phyloP scores from a whole-genome alignment of 2,888 invertebrate genomes.

The Drosophila mettleri region DNA sequence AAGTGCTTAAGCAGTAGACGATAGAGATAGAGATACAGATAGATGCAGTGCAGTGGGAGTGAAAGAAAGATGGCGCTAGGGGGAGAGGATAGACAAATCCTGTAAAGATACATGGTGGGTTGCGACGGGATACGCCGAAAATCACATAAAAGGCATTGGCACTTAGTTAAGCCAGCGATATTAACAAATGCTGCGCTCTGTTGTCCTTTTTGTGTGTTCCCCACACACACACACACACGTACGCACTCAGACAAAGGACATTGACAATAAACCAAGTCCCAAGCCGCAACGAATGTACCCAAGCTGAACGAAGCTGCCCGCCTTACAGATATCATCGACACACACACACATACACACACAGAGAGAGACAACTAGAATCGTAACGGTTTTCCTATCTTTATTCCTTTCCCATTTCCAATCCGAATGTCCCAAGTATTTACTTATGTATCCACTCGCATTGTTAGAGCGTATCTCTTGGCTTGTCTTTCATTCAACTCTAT shows the following conservation, averaged over 20 bases:
- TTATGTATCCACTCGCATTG: constrained; percentile 41
- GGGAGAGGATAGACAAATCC: constrained; percentile 1
- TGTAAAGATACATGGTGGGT: constrained; percentile 10
- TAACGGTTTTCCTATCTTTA: constrained; percentile 38
- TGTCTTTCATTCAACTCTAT: constrained; percentile 25
- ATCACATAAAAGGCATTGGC: constrained; percentile 79
- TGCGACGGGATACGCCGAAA: constrained; percentile 44
- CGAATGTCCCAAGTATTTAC: constrained; percentile 41
- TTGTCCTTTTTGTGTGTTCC: constrained; percentile 47
- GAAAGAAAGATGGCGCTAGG: background rate
- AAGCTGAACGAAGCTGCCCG: constrained; percentile 27
- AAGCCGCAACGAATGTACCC: constrained; percentile 55
- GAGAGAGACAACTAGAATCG: constrained; percentile 28
- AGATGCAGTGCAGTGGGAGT: too few relatives aligned
- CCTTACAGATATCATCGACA: constrained; percentile 53
- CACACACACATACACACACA: background rate
- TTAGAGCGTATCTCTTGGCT: constrained; percentile 26
- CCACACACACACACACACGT: constrained; percentile 25
- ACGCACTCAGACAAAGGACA: constrained; percentile 36
- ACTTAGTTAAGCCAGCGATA: constrained; percentile 77
- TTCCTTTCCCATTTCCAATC: constrained; percentile 31
- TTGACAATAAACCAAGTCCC: constrained; percentile 55
- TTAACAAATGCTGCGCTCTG: constrained; percentile 72
- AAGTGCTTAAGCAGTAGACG: constrained; percentile 3
- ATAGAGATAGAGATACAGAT: background rate